A percentile compares a stretch with the other conserved stretches of the same genome.
These are phyloP conservation scores for Pedetes capensis DNA, from an alignment of 2,113 vertebrate genomes.

Conservation along the genomic window DNA sequence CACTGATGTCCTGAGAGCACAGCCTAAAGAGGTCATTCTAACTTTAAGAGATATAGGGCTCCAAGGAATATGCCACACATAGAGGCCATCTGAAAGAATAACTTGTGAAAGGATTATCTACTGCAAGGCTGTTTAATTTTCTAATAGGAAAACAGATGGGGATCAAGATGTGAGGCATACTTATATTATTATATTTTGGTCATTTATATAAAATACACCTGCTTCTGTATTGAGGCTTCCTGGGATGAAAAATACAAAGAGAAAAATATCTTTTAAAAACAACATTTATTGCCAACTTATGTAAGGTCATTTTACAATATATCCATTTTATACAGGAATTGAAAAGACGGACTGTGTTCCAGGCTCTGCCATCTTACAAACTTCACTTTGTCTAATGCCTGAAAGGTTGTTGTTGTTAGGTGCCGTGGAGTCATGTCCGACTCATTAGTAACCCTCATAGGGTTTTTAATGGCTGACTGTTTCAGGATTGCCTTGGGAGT, in stretches of 20 bases:
- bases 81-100: slow-evolving; percentile 7
- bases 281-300: slow-evolving; percentile 30
- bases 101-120: slow-evolving; percentile 15
- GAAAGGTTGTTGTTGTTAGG: too few relatives aligned
- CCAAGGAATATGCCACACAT: neutral
- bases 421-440: too few relatives aligned
- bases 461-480: too few relatives aligned
- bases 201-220: slow-evolving; percentile 74
- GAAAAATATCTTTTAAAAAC: slow-evolving; percentile 59
- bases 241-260: slow-evolving; percentile 49
- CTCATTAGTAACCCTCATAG: too few relatives aligned
- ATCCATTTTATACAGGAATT: neutral
- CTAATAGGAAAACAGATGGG: slow-evolving; percentile 66
- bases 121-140: slow-evolving; percentile 52
- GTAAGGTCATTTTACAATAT: slow-evolving; percentile 25
- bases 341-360: neutral
- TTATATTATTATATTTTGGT: slow-evolving; percentile 67
- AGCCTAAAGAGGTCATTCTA: neutral
- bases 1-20: slow-evolving; percentile 6
- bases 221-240: slow-evolving; percentile 53
- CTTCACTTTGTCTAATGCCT: neutral
- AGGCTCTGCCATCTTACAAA: neutral
- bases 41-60: slow-evolving; percentile 14
- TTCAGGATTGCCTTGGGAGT: too few relatives aligned
- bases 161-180: slow-evolving; percentile 63